These are phyloP conservation scores for Indicator indicator DNA, from an alignment of 2,113 vertebrate species.

Conservation along the genomic window DNA sequence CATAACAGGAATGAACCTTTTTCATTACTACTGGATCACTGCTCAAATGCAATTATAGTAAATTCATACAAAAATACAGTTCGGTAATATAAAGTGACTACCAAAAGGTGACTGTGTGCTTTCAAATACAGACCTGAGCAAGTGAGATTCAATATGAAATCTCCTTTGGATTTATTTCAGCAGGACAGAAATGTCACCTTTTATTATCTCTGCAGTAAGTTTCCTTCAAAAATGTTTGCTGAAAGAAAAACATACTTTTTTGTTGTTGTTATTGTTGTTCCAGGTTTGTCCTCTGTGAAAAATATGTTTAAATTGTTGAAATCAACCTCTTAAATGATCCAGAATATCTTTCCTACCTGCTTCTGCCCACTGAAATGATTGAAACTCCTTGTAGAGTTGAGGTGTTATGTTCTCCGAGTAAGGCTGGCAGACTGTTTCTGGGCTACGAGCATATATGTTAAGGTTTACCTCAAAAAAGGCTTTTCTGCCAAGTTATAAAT, in stretches of 20 bases:
- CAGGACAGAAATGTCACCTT: not conserved
- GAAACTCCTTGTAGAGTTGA: not conserved
- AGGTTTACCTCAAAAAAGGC: constrained; percentile 14
- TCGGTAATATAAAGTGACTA: not conserved
- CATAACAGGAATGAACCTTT: not conserved
- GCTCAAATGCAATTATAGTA: not conserved
- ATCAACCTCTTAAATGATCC: not conserved
- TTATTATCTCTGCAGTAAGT: not conserved
- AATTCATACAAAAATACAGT: not conserved
- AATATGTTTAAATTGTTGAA: not conserved
- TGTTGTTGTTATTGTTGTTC: not conserved
- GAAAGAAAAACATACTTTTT: not conserved
- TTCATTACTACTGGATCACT: not conserved
- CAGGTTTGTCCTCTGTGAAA: not conserved
- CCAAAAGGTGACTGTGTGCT: not conserved
- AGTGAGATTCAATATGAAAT: not conserved
- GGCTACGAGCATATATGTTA: not conserved
- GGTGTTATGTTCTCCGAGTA: not conserved
- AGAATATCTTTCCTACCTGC: not conserved
- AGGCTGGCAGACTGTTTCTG: not conserved
- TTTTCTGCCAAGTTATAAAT: constrained; percentile 55
- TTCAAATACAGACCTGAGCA: not conserved
- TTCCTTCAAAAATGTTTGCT: not conserved
- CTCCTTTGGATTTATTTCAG: not conserved
- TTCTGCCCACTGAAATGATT: not conserved